phyloP scores from a whole-genome alignment of 2,113 vertebrate genomes.

The Laterallus jamaicensis region DNA sequence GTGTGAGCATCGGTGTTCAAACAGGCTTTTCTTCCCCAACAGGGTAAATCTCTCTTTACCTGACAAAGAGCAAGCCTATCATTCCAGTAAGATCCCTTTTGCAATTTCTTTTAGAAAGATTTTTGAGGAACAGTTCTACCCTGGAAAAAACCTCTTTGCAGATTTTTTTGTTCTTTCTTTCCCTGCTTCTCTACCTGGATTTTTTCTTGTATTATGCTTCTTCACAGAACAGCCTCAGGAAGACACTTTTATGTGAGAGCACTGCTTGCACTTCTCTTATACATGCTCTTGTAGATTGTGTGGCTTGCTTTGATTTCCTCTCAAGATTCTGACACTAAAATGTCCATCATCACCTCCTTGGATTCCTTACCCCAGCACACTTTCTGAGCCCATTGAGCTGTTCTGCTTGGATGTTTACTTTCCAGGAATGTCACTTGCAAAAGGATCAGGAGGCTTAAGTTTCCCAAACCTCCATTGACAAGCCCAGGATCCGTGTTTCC shows the following conservation, averaged over 20 bases:
- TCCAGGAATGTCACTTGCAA: constrained; percentile 31
- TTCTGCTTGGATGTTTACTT: constrained; percentile 42
- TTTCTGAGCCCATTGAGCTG: not conserved
- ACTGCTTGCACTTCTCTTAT: constrained; percentile 24
- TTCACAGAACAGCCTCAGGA: constrained; percentile 51
- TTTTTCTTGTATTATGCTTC: constrained; percentile 9
- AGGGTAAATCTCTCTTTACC: not conserved
- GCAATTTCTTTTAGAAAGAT: not conserved
- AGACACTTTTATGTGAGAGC: constrained; percentile 24
- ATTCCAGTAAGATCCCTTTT: not conserved
- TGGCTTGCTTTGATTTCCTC: constrained; percentile 50
- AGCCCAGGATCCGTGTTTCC: not conserved
- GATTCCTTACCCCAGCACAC: constrained; percentile 27
- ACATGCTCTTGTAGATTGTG: not conserved
- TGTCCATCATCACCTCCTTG: constrained; percentile 46
- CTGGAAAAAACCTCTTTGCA: not conserved
- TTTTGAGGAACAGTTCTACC: not conserved
- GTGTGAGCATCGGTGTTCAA: not conserved
- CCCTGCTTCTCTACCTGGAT: not conserved
- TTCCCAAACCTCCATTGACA: not conserved
- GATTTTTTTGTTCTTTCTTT: not conserved
- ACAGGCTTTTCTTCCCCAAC: not conserved
- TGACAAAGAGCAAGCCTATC: not conserved
- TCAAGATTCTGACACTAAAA: constrained; percentile 63
- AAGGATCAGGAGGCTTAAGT: not conserved